Base-by-base conservation (phyloP, 30 jellyfish, hydroid and myxozoan species). In the Hydractinia symbiolongicarpus region DNA sequence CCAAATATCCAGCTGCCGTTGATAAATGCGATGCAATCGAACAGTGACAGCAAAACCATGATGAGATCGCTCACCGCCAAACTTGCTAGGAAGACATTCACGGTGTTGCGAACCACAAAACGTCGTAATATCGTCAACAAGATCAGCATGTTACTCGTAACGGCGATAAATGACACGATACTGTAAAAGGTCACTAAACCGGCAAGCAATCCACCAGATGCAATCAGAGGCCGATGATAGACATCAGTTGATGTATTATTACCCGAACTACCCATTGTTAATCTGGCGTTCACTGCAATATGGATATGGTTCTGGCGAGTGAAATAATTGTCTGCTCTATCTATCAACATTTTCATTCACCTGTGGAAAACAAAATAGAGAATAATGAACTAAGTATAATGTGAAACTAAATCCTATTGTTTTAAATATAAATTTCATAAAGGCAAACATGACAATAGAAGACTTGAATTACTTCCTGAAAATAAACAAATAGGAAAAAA, bases 1-100 rank as follows among this genome's bases (percentile, higher is more conserved):
- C 96, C 95, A 61, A 90, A 87, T 17, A 75, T 79, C 96, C 96
- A 92, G 5, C 95, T 94, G n/a, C 61, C 79, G 44, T 55, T 70
- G 91, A 92, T 54, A 61, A 86, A 83, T 10, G 98, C 93, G 61
- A 75, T 81, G 78, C 88, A 78, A 81, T 92, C 98, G 81, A 92
- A 82, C 50, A 87, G 49, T 7, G 98, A 92, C 7, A 92, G 81
- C 19, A 81, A 14, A 13, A 91, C 91, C 85, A 92, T 87, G 17
- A 86, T 73, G 30, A 92, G 72, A 61, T 92, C 98, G 7, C 96
- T 73, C 54, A 87, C 50, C 10, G 98, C 98, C 14, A 92, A 80
- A 68, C 94, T 92, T 11, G 93, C 89, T 51, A 92, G 84, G 84
- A 86, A 87, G 6, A 87, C 14, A 61, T 92, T 92, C 57, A 92